Base-by-base conservation (phyloP, 1,140 invertebrate species). In the Bemisia tabaci region DNA sequence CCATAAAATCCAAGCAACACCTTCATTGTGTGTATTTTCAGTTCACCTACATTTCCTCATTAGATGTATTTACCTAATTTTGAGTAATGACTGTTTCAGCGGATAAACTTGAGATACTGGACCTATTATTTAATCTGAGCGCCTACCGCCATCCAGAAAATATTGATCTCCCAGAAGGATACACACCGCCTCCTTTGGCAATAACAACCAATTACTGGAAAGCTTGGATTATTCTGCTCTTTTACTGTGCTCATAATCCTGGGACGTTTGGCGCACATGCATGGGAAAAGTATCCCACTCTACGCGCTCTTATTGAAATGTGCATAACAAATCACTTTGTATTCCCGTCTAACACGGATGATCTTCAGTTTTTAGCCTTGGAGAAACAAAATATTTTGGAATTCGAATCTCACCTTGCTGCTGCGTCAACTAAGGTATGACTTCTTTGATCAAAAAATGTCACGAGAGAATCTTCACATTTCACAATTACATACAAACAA, bases 231-330 rank as follows among this genome's bases (percentile, higher is more conserved):
- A 88, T 97, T 73, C 79, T 98, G 65, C 79, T 95, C 5, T 90
- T 97, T 75, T 79, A 97, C 62, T 86, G 89, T 33, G 93, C 73
- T 26, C 94, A 96, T 76, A 97, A 97, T 84, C 93, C 95, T 0
- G 79, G 82, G 0, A 85, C 85, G 21, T 93, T 97, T 79, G 95
- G 95, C 1, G 83, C 84, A 68, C 79, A 87, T 62, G 92, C 87
- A 25, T 97, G 94, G 88, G 85, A 89, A 72, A 87, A 87, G 68
- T 97, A 96, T 80, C 92, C 94, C n/a, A 97, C 90, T 62, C 81
- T 98, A 63, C 83, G 91, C 71, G 87, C 87, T 68, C 81, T 98
- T 59, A 97, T 97, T 83, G 94, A 98, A 82, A 95, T 95, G 88
- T 95, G 93, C 72, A 97, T 98, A 72, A 98, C 95, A 9, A 95